These are phyloP conservation scores for Pygoscelis antarcticus DNA, from an alignment of 2,113 vertebrate genomes.

Conservation along the genomic window DNA sequence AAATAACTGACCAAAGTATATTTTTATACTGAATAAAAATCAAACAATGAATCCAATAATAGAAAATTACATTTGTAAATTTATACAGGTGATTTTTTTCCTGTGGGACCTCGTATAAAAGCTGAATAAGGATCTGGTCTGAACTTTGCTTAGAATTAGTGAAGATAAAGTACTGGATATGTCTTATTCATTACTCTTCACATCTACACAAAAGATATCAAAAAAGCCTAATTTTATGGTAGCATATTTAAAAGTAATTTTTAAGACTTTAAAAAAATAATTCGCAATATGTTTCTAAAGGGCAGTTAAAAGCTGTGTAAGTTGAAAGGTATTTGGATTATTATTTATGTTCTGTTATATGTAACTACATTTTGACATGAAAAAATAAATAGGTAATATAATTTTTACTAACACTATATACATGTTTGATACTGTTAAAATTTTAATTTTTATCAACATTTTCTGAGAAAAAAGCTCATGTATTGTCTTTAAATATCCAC, in stretches of 20 bases:
- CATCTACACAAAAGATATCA: not conserved
- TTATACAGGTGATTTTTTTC: not conserved
- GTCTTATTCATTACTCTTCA: not conserved
- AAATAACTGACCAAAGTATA: not conserved
- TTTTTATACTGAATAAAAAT: not conserved
- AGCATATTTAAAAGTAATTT: not conserved
- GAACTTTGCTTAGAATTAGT: not conserved
- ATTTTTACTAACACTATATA: not conserved
- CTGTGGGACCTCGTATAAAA: not conserved
- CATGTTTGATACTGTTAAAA: not conserved
- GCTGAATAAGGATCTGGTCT: not conserved
- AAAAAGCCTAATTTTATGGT: not conserved
- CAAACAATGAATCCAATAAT: not conserved
- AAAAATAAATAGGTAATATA: not conserved
- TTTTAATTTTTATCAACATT: not conserved
- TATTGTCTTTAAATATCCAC: not conserved
- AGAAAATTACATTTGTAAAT: not conserved
- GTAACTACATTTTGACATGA: not conserved
- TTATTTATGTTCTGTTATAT: not conserved
- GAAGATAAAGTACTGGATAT: not conserved
- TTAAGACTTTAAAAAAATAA: not conserved
- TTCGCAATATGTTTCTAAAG: not conserved
- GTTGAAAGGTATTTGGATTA: not conserved
- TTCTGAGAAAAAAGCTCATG: not conserved
- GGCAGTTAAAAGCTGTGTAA: not conserved